These are phyloP conservation scores for Drosophila barbarae DNA, from an alignment of 2,888 invertebrate genomes.

Conservation along the genomic window DNA sequence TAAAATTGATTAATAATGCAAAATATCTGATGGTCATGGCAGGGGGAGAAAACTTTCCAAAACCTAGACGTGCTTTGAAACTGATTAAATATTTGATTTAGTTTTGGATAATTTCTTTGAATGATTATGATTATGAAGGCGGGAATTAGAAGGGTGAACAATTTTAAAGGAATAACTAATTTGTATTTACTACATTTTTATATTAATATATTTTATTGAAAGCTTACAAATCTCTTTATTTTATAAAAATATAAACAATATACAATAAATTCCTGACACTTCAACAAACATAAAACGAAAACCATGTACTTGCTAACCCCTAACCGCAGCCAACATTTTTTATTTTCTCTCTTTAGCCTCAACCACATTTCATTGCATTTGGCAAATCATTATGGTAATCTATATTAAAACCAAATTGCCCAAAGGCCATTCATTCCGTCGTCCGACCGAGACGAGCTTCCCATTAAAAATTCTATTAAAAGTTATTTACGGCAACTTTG, in stretches of 20 bases:
- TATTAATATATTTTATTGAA: too few species aligned
- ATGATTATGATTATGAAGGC: too few species aligned
- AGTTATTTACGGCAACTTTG: slow-evolving; percentile 68
- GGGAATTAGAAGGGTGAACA: too few species aligned
- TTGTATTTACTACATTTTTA: too few species aligned
- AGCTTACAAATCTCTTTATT: too few species aligned
- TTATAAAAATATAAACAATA: too few species aligned
- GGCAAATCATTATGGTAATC: slow-evolving; percentile 38
- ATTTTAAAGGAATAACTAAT: too few species aligned
- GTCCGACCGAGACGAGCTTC: slow-evolving; percentile 2
- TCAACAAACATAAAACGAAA: neutral
- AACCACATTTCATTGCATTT: slow-evolving; percentile 28
- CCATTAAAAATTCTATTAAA: slow-evolving; percentile 75
- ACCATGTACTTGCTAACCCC: neutral
- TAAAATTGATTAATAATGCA: slow-evolving; percentile 18
- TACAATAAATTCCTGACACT: too few species aligned
- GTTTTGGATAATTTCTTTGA: too few species aligned
- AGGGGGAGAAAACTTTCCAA: neutral
- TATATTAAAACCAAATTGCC: slow-evolving; percentile 41
- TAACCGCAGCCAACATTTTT: neutral
- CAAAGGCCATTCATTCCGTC: slow-evolving; percentile 11
- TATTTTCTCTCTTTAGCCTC: neutral
- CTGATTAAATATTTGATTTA: neutral
- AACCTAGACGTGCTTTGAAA: neutral
- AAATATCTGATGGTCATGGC: neutral